Base-by-base conservation (phyloP, 2,888 invertebrate species). In the Phlogophora meticulosa region DNA sequence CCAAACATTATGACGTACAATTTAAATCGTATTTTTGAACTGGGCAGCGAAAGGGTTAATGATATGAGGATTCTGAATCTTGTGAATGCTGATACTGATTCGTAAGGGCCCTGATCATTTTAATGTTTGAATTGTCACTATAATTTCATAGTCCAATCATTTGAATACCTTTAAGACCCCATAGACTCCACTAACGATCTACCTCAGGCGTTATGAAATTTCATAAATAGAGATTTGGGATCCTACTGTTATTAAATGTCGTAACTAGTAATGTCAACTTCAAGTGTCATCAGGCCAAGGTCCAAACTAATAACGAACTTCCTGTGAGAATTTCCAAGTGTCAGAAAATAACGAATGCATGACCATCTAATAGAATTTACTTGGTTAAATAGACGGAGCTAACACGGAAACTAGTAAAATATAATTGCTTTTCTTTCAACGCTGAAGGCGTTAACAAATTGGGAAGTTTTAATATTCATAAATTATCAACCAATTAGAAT, bases 401-500 rank as follows among this genome's bases (percentile, higher is more conserved):
- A 62, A 58, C 43, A 45, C n/a, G 28, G 42, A 51, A 67, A 66
- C 49, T 72, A 55, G 58, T 58, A 13, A 24, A 22, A 63, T 49
- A 32, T 59, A 56, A 59, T 60, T 62, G 49, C 24, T 43, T 46
- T 60, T 72, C 36, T 72, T 72, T 68, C 42, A 48, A 65, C 58
- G 40, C 42, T 36, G 43, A 59, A 51, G 70, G 65, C 56, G 72
- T 69, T 72, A 77, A 75, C 70, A 69, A 73, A 70, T 78, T 69
- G 28, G 56, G 59, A 57, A 56, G 63, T 72, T 77, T 74, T 80
- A 75, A 81, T 72, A 83, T 76, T 72, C 76, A 80, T 81, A 78
- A 82, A 81, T 85, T 77, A 82, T 72, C 69, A 78, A 78, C 75
- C 67, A 81, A 81, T 84, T 83, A 82, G 72, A 77, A 78, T 75